Percentiles rank a stretch among this genome's conserved stretches.
These are phyloP conservation scores for Cataglyphis altisquamis DNA, from an alignment of 2,888 invertebrate species.

Conservation along the genomic window DNA sequence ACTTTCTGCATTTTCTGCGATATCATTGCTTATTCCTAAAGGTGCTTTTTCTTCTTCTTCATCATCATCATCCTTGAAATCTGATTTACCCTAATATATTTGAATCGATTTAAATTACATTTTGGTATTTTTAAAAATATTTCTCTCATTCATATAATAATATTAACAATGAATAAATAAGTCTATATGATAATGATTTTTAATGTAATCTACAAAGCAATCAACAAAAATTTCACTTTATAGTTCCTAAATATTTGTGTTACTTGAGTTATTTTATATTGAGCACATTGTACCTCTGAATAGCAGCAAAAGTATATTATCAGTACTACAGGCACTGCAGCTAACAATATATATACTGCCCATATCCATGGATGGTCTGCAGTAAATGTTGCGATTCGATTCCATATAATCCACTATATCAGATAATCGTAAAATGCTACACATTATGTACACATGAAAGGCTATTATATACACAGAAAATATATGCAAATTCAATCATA, in stretches of 20 bases:
- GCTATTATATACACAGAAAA: background rate
- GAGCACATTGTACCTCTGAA: conserved; percentile 86
- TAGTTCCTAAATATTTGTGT: conserved; percentile 11
- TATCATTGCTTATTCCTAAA: conserved; percentile 87
- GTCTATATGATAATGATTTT: background rate
- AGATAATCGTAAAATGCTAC: conserved; percentile 56
- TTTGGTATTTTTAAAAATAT: conserved; percentile 32
- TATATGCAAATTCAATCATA: conserved; percentile 8
- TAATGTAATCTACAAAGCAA: conserved; percentile 26
- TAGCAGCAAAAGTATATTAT: conserved; percentile 94
- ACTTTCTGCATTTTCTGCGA: conserved; percentile 72
- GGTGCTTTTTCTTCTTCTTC: conserved; percentile 74
- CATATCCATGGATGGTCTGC: conserved; percentile 96
- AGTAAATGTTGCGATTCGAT: conserved; percentile 91
- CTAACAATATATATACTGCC: conserved; percentile 93
- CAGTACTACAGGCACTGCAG: conserved; percentile 93
- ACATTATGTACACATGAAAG: background rate
- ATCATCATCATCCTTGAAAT: conserved; percentile 73
- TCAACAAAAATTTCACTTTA: background rate
- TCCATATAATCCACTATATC: conserved; percentile 92
- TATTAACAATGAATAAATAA: conserved; percentile 18
- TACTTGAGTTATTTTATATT: conserved; percentile 9
- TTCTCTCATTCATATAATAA: background rate
- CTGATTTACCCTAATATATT: conserved; percentile 76
- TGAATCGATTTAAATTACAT: conserved; percentile 21